Evolutionary conservation across 2,113 vertebrate genomes (phyloP), one percentile per base, ranked within the genome.

Genomic region (Sminthopsis crassicaudata): DNA sequence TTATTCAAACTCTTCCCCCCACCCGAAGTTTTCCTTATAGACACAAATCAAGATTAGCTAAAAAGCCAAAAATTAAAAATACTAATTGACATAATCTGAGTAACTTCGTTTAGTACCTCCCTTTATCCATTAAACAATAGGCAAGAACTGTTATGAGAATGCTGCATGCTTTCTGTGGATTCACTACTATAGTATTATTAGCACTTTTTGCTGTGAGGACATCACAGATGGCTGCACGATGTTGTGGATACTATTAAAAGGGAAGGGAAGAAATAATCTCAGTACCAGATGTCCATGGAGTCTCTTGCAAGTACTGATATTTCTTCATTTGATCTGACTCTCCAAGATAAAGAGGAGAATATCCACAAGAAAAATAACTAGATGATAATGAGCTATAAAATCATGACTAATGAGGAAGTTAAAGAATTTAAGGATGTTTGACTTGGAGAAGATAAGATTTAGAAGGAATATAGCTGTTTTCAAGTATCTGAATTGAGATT

Each of bases 171-270:
- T 3, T 24, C 89, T 30, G 12, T 36, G 25, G n/a, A 6, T 27
- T 30, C 51, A 50, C 8, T 12, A 30, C 19, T 3, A 23, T 11
- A 60, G 10, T 30, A 60, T 60, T 60, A 60, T 60, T 4, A 89
- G 89, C 26, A 23, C 26, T 24, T 2, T 53, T 2, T 30, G 88
- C 6, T 26, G 0, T 0, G 0, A 52, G 36, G 46, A 0, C 0
- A 46, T 12, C 25, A 36, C 14, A 55, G 14, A 3, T 8, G 25
- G 14, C 36, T 54, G 19, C 23, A 0, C 26, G 24, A 3, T 0
- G 1, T 16, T 30, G 50, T 3, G 25, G 12, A 8, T 60, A 10
- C 25, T 2, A 30, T 60, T 60, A 60, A 11, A 12, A 57, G 55
- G 25, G 26, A 60, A 27, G 55, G 55, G 57, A 60, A 60, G 57